Evolutionary conservation across 2,797 vertebrate species (phyloP).

Genomic region (Betta splendens): DNA sequence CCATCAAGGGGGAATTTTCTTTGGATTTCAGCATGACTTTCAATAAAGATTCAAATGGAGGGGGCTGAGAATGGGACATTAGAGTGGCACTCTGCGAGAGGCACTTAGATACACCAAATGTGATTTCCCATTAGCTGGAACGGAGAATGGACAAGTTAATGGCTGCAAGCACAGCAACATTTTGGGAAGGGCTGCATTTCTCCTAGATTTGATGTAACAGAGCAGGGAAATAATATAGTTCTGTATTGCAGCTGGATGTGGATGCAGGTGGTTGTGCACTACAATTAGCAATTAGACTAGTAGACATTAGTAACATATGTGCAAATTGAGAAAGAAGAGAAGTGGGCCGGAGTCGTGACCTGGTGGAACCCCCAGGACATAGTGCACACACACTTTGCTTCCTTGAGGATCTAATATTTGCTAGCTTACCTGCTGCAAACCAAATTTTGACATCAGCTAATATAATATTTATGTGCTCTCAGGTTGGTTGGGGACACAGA

Average conservation of each 20-base stretch:
- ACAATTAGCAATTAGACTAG: conserved; percentile 37
- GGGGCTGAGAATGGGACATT: conserved; percentile 33
- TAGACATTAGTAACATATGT: no score
- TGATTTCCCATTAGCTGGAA: conserved; percentile 59
- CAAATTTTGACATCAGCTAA: no score
- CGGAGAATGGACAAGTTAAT: conserved; percentile 48
- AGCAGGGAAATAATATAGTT: conserved; percentile 32
- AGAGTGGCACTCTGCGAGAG: conserved; percentile 41
- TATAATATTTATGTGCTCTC: neutral
- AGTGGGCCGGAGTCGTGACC: neutral
- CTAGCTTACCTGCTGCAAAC: neutral
- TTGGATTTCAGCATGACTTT: conserved; percentile 40
- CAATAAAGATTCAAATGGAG: conserved; percentile 57
- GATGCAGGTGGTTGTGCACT: conserved; percentile 29
- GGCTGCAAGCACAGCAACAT: conserved; percentile 26
- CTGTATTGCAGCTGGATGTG: conserved; percentile 16
- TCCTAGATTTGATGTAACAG: conserved; percentile 24
- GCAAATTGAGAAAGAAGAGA: no score
- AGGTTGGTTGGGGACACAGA: conserved; percentile 16
- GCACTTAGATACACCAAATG: conserved; percentile 53
- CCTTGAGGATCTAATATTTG: neutral
- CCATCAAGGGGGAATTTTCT: conserved; percentile 38
- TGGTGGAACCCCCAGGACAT: conserved; percentile 2
- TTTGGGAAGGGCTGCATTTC: conserved; percentile 31
- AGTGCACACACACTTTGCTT: no score